phyloP scores from a whole-genome alignment of 2,113 vertebrate species.

The Anthoscopus minutus region DNA sequence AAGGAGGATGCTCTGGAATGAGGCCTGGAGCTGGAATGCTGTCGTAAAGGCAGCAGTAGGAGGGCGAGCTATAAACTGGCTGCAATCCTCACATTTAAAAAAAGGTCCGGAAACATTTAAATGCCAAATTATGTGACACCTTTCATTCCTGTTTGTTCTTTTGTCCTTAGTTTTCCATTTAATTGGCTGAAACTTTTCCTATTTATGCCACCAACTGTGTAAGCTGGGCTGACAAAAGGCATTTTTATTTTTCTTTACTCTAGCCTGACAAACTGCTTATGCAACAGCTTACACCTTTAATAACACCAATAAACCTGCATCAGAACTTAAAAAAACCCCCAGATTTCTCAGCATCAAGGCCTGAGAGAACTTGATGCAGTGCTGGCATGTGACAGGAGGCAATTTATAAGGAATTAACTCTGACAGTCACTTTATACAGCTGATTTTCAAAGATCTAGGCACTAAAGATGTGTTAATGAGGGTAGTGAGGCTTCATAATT shows the following conservation, averaged over 20 bases:
- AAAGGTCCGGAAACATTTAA: background rate
- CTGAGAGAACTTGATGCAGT: constrained; percentile 14
- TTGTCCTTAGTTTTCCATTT: background rate
- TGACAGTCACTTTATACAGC: constrained; percentile 49
- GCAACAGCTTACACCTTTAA: background rate
- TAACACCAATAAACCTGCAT: background rate
- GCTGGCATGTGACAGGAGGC: constrained; percentile 39
- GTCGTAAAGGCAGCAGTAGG: background rate
- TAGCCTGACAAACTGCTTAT: background rate
- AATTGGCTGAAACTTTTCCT: background rate
- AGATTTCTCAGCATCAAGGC: background rate
- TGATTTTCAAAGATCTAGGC: constrained; percentile 57
- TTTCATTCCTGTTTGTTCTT: background rate
- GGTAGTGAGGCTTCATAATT: constrained; percentile 57
- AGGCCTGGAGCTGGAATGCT: constrained; percentile 48
- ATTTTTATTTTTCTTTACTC: background rate
- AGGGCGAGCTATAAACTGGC: constrained; percentile 1
- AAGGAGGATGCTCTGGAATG: constrained; percentile 31
- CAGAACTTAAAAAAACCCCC: rapidly evolving
- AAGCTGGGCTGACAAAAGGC: background rate
- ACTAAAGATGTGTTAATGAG: constrained; percentile 65
- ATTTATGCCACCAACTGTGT: background rate
- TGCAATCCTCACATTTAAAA: background rate
- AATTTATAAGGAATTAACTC: constrained; percentile 60
- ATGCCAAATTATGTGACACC: constrained; percentile 18